Evolutionary conservation across 2,888 invertebrate genomes (phyloP).

Genomic region (Patella depressa): DNA sequence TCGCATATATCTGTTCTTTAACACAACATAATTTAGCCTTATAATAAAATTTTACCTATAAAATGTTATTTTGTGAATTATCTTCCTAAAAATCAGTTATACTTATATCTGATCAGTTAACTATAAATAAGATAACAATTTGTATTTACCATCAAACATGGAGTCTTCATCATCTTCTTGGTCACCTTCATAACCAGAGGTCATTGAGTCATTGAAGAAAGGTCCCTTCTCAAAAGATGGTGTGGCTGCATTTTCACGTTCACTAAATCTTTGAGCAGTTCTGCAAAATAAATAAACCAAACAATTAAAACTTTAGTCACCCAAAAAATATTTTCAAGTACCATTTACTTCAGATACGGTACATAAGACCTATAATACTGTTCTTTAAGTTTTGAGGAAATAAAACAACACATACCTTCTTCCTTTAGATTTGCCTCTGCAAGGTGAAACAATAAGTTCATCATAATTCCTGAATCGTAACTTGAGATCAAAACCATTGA

Average conservation of each 20-base stretch:
- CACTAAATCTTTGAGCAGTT: slow-evolving; percentile 23
- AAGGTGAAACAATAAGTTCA: slow-evolving; percentile 65
- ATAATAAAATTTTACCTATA: no score
- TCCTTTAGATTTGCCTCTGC: slow-evolving; percentile 45
- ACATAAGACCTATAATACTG: background rate
- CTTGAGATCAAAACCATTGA: slow-evolving; percentile 50
- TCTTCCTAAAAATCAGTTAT: no score
- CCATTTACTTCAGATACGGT: no score
- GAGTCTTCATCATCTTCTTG: slow-evolving; percentile 58
- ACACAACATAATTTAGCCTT: no score
- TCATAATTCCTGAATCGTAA: slow-evolving; percentile 57
- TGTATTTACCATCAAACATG: slow-evolving; percentile 31
- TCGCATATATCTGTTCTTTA: no score
- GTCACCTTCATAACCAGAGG: slow-evolving; percentile 65
- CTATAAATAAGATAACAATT: no score
- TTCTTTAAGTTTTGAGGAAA: background rate
- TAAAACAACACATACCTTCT: slow-evolving; percentile 33
- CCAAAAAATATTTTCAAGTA: no score
- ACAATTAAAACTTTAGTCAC: no score
- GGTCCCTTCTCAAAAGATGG: slow-evolving; percentile 40
- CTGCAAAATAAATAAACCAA: slow-evolving; percentile 12
- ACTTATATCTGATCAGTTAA: no score
- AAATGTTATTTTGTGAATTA: no score
- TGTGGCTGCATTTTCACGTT: slow-evolving; percentile 44
- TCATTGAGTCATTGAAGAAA: slow-evolving; percentile 49